A percentile compares a stretch with the other conserved stretches of the same genome.
Evolutionary conservation across 2,113 vertebrate genomes (phyloP).

Genomic region (Oceanodroma tethys): DNA sequence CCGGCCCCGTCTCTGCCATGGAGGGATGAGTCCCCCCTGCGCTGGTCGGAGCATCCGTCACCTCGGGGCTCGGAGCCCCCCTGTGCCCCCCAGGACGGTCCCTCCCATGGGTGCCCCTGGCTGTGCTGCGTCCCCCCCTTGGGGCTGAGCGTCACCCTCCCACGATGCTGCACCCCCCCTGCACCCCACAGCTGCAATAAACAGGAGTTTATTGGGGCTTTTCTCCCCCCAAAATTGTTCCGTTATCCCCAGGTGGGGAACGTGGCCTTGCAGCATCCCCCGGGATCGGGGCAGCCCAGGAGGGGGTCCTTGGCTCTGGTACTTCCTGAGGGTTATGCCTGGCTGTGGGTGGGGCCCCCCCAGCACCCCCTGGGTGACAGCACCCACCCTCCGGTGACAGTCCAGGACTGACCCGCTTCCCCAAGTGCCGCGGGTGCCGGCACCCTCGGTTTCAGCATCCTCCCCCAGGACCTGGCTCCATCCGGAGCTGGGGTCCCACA

Average conservation of each 20-base stretch:
- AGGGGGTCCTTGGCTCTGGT: neutral
- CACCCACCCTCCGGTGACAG: accelerated
- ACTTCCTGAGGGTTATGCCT: neutral
- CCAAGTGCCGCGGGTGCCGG: accelerated
- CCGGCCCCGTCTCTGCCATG: accelerated
- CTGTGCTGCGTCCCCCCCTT: neutral
- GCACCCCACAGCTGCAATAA: neutral
- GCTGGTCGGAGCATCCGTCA: neutral
- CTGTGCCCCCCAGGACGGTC: neutral
- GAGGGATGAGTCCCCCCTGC: neutral
- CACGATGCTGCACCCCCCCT: too few relatives aligned
- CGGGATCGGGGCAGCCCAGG: neutral
- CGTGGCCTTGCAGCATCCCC: neutral
- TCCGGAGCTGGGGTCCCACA: too few relatives aligned
- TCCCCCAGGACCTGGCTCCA: accelerated
- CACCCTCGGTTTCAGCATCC: neutral
- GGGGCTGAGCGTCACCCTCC: neutral
- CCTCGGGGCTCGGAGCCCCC: neutral
- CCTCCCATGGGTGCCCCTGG: neutral
- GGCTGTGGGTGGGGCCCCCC: neutral
- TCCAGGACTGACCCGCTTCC: accelerated
- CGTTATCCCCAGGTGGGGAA: too few relatives aligned
- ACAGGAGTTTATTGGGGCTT: neutral
- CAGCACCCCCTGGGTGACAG: neutral
- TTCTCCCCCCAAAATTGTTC: neutral